Evolutionary conservation across 2,113 vertebrate genomes (phyloP).

Genomic region (Cynopterus brachyotis): DNA sequence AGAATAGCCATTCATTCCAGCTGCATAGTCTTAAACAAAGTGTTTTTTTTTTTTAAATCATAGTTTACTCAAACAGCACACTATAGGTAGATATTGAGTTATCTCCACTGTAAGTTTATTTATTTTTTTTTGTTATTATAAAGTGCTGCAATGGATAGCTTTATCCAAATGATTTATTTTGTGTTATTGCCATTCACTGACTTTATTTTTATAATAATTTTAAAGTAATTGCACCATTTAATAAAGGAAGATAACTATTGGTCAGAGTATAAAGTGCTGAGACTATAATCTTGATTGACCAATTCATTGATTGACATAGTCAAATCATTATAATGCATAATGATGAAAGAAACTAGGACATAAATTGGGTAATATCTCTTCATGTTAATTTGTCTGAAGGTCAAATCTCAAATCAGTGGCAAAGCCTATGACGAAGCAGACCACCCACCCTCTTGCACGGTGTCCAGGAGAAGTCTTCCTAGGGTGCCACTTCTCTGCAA

Average conservation of each 20-base stretch:
- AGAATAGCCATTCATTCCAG: background rate
- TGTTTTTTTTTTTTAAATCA: background rate
- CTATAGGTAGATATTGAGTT: background rate
- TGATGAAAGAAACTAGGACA: background rate
- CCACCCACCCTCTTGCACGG: fast-evolving
- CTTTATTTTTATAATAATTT: background rate
- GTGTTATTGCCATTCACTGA: background rate
- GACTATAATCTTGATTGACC: background rate
- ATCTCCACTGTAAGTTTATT: background rate
- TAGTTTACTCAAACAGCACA: background rate
- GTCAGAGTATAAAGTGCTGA: background rate
- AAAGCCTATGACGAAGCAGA: background rate
- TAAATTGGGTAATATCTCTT: background rate
- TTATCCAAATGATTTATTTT: background rate
- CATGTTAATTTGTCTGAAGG: background rate
- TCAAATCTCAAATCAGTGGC: background rate
- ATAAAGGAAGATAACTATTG: background rate
- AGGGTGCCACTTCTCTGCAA: background rate
- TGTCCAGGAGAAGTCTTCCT: background rate
- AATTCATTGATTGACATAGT: background rate
- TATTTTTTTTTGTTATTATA: background rate
- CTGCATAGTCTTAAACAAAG: background rate
- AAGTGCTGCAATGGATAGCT: background rate
- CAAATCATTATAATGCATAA: background rate
- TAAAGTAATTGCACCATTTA: background rate